These are phyloP conservation scores for Agrilus planipennis DNA, from an alignment of 1,140 invertebrate genomes.

Conservation along the genomic window DNA sequence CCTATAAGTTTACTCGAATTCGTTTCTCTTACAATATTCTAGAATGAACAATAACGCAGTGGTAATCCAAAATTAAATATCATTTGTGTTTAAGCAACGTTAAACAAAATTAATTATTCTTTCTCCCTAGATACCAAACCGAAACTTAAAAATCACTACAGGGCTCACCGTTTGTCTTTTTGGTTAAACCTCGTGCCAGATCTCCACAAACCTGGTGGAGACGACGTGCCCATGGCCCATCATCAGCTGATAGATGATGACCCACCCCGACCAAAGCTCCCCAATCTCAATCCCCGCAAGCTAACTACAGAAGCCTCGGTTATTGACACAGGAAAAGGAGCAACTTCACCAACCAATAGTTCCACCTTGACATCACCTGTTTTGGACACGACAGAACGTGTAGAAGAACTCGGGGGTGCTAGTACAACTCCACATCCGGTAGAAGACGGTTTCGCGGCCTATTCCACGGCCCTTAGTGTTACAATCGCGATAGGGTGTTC, in stretches of 20 bases:
- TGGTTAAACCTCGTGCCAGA: slow-evolving; percentile 94
- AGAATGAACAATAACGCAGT: no score
- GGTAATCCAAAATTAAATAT: no score
- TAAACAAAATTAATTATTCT: slow-evolving; percentile 5
- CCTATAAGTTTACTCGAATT: no score
- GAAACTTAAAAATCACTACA: slow-evolving; percentile 86
- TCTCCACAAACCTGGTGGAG: slow-evolving; percentile 78
- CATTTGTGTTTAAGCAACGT: no score
- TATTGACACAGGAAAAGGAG: slow-evolving; percentile 34
- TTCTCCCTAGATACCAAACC: slow-evolving; percentile 64
- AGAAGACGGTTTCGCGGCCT: slow-evolving; percentile 74
- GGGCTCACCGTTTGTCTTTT: slow-evolving; percentile 84
- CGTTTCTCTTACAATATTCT: no score
- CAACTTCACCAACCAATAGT: slow-evolving; percentile 21
- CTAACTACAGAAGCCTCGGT: slow-evolving; percentile 41
- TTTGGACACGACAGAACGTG: slow-evolving; percentile 26
- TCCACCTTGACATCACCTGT: slow-evolving; percentile 25
- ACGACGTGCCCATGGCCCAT: slow-evolving; percentile 73
- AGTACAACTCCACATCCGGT: slow-evolving; percentile 47
- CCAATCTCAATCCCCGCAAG: slow-evolving; percentile 39
- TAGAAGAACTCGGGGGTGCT: slow-evolving; percentile 29
- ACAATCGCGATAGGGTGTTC: slow-evolving; percentile 92
- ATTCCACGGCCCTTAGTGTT: slow-evolving; percentile 77
- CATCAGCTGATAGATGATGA: slow-evolving; percentile 74
- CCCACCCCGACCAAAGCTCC: slow-evolving; percentile 40